Evolutionary conservation across 1,140 invertebrate genomes (phyloP).

Genomic region (Harpegnathos saltator): DNA sequence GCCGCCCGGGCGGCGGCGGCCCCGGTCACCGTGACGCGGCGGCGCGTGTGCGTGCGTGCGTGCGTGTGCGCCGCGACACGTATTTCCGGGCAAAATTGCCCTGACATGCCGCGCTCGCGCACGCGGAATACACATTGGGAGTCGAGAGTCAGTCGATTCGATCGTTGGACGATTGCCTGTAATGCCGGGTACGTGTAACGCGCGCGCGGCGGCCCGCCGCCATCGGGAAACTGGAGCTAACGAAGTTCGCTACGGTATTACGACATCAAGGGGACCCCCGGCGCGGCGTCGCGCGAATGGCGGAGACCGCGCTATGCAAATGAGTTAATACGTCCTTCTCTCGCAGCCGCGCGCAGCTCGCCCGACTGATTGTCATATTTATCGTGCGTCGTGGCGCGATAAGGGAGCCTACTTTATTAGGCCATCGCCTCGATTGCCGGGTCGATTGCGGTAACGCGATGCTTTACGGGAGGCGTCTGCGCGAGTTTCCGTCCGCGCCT

Average conservation of each 20-base stretch:
- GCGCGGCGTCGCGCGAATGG: conserved; percentile 45
- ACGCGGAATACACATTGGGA: conserved; percentile 65
- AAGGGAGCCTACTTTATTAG: background rate
- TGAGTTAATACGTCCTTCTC: conserved; percentile 73
- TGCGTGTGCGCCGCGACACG: conserved; percentile 56
- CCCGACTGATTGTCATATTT: conserved; percentile 73
- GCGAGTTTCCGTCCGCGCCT: too few relatives aligned
- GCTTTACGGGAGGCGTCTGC: background rate
- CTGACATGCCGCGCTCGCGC: conserved; percentile 60
- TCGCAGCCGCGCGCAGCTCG: too few relatives aligned
- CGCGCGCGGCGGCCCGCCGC: conserved; percentile 7
- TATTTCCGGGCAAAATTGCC: conserved; percentile 70
- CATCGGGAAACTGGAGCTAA: conserved; percentile 60
- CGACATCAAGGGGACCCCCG: conserved; percentile 44
- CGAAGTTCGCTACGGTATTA: conserved; percentile 44
- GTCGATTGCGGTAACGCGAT: background rate
- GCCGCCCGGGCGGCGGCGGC: background rate
- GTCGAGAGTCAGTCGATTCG: conserved; percentile 70
- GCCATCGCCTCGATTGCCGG: too few relatives aligned
- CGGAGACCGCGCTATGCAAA: conserved; percentile 65
- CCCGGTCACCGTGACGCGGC: conserved; percentile 15
- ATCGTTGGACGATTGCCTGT: conserved; percentile 66
- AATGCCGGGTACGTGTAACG: conserved; percentile 63
- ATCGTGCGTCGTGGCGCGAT: conserved; percentile 36
- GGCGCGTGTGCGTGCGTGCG: background rate